These are phyloP conservation scores for Xiphorhynchus elegans DNA, from an alignment of 2,113 vertebrate genomes.

Conservation along the genomic window DNA sequence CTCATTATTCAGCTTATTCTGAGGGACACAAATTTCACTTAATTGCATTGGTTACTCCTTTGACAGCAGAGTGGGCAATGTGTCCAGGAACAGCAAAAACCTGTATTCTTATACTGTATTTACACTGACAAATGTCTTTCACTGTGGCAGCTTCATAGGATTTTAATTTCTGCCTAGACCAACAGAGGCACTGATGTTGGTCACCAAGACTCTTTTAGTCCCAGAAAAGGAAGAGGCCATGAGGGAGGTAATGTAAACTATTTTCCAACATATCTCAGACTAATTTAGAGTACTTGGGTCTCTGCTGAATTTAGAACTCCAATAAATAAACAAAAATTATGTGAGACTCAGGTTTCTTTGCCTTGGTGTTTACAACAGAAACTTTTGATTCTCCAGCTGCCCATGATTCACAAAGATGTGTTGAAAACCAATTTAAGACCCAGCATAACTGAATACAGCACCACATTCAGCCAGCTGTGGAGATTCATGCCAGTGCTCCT, in stretches of 20 bases:
- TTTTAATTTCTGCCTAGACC: background rate
- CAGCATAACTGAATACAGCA: background rate
- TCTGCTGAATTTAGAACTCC: background rate
- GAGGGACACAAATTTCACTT: background rate
- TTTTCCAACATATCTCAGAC: background rate
- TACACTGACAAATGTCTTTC: background rate
- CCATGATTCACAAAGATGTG: background rate
- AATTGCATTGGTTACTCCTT: background rate
- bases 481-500: slow-evolving; percentile 3
- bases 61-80: background rate
- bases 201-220: background rate
- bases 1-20: background rate
- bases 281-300: background rate
- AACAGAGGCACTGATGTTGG: background rate
- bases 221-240: background rate
- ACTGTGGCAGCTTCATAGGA: background rate
- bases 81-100: background rate
- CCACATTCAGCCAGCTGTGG: background rate
- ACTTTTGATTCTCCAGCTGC: background rate
- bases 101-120: background rate
- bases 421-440: slow-evolving; percentile 32
- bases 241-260: background rate
- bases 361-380: slow-evolving; percentile 8
- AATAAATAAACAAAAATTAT: slow-evolving; percentile 1
- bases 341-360: background rate